Base-by-base conservation (phyloP, 2,113 vertebrate genomes). In the Lepus americanus region DNA sequence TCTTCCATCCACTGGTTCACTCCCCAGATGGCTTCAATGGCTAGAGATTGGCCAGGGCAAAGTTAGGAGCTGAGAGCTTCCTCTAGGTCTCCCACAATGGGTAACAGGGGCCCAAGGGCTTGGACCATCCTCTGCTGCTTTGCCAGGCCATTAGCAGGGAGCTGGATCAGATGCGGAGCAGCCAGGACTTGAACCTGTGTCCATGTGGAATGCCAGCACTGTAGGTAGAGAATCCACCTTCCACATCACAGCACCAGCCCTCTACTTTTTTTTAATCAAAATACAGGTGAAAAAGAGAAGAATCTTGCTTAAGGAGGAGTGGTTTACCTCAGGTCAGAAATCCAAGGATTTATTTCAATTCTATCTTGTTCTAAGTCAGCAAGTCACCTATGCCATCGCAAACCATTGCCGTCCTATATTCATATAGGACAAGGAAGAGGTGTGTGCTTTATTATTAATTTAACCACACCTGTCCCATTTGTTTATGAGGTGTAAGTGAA, bases 401-500 rank as follows among this genome's bases (percentile, higher is more conserved):
- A 93, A 39, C 25, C 27, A 33, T 39, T 49, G 13, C 31, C 17
- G 8, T 55, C 49, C 11, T 73, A 6, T 23, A 9, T 55, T n/a
- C 70, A 55, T 80, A 44, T 12, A 39, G 44, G 29, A 44, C 44
- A 44, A 44, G 44, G 44, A 90, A 6, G n/a, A 82, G 53, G 4
- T 69, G 31, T 64, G 9, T 25, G 44, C 61, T 59, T 80, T 72
- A 94, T 53, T 73, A 13, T 85, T 93, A 55, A 82, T 91, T 95
- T 84, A 87, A 49, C 0, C 67, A 55, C n/a, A 63, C 31, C 73
- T 88, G 20, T 73, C 13, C 13, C 66, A n/a, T 93, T 94, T 51
- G 70, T 69, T 83, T 83, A 31, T 79, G 44, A 87, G 55, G 63
- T 79, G 9, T 63, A 94, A 66, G 66, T 74, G 76, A 89, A 94